A percentile compares a stretch with the other conserved stretches of the same genome.
Evolutionary conservation across 2,113 vertebrate genomes (phyloP).

Genomic region (Stictonetta naevosa): DNA sequence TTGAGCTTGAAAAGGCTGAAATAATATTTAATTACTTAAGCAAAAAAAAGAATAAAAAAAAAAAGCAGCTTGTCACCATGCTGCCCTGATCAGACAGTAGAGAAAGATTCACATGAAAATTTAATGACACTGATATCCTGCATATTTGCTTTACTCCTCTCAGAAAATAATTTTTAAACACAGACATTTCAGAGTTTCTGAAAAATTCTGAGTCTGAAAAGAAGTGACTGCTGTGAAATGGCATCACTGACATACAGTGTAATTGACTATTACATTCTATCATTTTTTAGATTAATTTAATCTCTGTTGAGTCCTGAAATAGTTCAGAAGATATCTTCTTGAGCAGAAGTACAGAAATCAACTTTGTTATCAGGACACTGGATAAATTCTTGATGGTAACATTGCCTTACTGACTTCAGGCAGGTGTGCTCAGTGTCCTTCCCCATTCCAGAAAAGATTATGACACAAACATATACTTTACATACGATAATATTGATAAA

Average conservation of each 20-base stretch:
- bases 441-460: neutral
- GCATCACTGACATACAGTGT: neutral
- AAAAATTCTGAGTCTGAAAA: slow-evolving; percentile 21
- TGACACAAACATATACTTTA: neutral
- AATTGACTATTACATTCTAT: slow-evolving; percentile 24
- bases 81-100: neutral
- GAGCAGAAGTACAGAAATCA: slow-evolving; percentile 9
- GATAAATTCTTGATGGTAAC: neutral
- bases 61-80: neutral
- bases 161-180: neutral
- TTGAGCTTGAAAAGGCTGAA: neutral
- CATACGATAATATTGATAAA: neutral
- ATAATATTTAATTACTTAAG: neutral
- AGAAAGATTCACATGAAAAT: neutral
- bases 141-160: neutral
- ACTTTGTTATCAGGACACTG: neutral
- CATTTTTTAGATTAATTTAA: slow-evolving; percentile 33
- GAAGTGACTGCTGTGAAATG: neutral
- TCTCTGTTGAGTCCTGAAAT: slow-evolving; percentile 14
- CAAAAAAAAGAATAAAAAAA: neutral
- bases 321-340: neutral
- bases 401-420: neutral
- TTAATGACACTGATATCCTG: neutral
- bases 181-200: neutral
- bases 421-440: neutral